Conservation (phyloP, 2,888 invertebrate genomes). For the Nymphalis urticae region DNA sequence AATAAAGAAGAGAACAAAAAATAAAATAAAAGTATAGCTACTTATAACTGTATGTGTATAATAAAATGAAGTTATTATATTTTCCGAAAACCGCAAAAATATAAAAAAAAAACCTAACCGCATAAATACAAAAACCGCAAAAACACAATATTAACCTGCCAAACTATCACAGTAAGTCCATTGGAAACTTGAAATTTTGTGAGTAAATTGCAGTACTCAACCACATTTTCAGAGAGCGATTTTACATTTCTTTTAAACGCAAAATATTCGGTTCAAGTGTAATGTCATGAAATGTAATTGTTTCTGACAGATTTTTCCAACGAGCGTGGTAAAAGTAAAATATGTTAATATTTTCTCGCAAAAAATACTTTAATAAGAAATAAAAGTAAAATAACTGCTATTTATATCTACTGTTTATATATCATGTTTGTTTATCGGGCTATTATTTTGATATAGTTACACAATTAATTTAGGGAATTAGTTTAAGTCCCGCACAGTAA, state of each 20-base stretch:
- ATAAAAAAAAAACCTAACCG: too few species aligned
- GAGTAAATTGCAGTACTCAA: slow-evolving; percentile 2
- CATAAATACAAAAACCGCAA: too few species aligned
- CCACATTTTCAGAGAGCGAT: neutral
- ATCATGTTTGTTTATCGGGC: too few species aligned
- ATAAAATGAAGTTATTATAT: neutral
- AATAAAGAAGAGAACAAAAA: too few species aligned
- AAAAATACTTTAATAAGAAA: too few species aligned
- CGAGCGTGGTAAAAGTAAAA: neutral
- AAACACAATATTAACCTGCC: neutral
- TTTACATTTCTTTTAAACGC: neutral
- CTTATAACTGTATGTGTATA: neutral
- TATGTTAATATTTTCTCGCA: neutral
- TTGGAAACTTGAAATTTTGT: neutral
- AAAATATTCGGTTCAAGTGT: neutral
- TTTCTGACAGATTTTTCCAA: slow-evolving; percentile 1
- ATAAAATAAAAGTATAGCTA: too few species aligned
- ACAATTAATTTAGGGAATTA: too few species aligned
- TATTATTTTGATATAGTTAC: too few species aligned
- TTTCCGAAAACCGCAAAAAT: neutral
- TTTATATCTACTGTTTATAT: too few species aligned
- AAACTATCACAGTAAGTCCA: neutral
- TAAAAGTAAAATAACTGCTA: too few species aligned
- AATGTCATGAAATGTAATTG: neutral
- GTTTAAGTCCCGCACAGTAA: too few species aligned